Evolutionary conservation across 1,140 invertebrate genomes (phyloP).

Genomic region (Drosophila kanapiae): DNA sequence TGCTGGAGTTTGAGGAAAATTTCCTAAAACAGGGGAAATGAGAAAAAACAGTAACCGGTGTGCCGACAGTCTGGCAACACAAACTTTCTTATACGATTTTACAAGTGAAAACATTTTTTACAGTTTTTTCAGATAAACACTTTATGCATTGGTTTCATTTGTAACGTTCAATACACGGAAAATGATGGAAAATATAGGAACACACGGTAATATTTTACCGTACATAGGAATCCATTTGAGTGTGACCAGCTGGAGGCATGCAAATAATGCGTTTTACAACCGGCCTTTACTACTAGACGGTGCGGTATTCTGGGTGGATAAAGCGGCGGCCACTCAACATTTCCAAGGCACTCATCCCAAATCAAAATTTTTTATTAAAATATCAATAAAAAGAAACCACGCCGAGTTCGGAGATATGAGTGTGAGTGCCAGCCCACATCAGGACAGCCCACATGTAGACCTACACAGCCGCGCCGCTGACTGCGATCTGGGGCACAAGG

Average conservation of each 20-base stretch:
- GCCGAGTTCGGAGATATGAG: slow-evolving; percentile 49
- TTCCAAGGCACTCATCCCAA: slow-evolving; percentile 21
- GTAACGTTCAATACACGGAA: background rate
- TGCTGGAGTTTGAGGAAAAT: background rate
- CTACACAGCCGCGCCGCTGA: slow-evolving; percentile 33
- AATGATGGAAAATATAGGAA: background rate
- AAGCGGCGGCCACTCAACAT: slow-evolving; percentile 8
- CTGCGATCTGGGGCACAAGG: slow-evolving; percentile 56
- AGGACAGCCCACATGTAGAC: slow-evolving; percentile 56
- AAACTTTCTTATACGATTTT: background rate
- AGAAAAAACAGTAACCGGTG: background rate
- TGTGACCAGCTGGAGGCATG: slow-evolving; percentile 6
- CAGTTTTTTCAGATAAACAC: background rate
- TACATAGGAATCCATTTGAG: background rate
- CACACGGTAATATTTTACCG: background rate
- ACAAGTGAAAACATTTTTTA: background rate
- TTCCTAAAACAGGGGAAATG: background rate
- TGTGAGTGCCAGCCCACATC: slow-evolving; percentile 54
- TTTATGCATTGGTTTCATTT: background rate
- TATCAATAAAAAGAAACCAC: slow-evolving; percentile 33
- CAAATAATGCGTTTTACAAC: background rate
- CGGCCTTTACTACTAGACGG: background rate
- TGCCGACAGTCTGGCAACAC: slow-evolving; percentile 1
- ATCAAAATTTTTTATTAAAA: slow-evolving; percentile 74
- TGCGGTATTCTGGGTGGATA: background rate